Base-by-base conservation (phyloP, 2,797 vertebrate species). In the Phrynocephalus forsythii region DNA sequence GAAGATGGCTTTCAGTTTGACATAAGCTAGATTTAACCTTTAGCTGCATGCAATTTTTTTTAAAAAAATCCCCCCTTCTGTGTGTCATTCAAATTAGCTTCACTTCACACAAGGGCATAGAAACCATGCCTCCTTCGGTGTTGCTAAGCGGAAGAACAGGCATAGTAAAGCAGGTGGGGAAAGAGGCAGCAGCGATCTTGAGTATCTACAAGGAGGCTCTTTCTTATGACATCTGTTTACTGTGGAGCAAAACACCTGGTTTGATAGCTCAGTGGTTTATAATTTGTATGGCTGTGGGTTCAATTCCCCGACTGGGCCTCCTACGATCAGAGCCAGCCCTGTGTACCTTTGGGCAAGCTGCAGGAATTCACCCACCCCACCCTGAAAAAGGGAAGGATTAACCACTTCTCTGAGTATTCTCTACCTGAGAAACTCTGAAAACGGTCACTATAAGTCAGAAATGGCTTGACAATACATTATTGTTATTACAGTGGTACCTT, bases 11-110 rank as follows among this genome's bases (percentile, higher is more conserved):
- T 88, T 73, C 38, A 33, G 6, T 79, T 69, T 75, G 87, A 83
- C 69, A 75, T 60, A 72, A 79, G 82, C 78, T 33, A 56, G 30
- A 71, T 71, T 86, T 83, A 86, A 86, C 76, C 81, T 86, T 73
- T 85, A 81, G 73, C 22, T 38, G 26, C 66, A 24, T 26, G 24
- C 13, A 56, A 56, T 56, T 56, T 56, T 56, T 56, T 56, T 56
- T 56, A 2, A 2, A 56, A 56, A 56, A 79, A n/a, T 66, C n/a
- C 28, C 38, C 66, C 48, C 16, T 66, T 84, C 63, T 11, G 4
- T 24, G 33, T 79, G 81, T 28, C 84, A 33, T 60, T 83, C 22
- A 63, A 69, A 88, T 80, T 75, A 60, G 22, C 52, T 80, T 86
- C 84, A n/a, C 15, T 56, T 38, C 13, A 16, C 6, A 20, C 18